Base-by-base conservation (phyloP, 2,113 vertebrate genomes). In the Anseranas semipalmata region DNA sequence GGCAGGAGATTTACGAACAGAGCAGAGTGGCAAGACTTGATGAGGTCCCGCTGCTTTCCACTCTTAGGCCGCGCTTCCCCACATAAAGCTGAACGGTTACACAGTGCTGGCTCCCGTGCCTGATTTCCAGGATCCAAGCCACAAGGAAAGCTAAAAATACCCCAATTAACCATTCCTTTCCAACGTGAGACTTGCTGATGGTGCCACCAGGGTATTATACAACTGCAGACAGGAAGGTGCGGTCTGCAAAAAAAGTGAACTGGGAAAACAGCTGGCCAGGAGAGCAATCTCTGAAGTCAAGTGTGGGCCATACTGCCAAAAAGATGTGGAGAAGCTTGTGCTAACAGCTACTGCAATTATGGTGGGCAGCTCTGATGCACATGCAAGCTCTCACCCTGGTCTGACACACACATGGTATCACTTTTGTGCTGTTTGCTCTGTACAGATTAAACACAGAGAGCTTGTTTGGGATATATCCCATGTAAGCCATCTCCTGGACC, bases 81-180 rank as follows among this genome's bases (percentile, higher is more conserved):
- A 58, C 52, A 12, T 32, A 60, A 55, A 89, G 52, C 59, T 80
- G 46, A 87, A 56, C 3, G 6, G 58, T 66, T 43, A 80, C 24
- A 15, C 33, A 33, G 50, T 21, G 66, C 53, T 82, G 92, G 80
- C 80, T 94, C 74, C 70, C 9, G 41, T 3, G 2, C 59, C 60
- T 70, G 45, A 92, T 74, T 96, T 94, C 85, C 77, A 93, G 58
- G 48, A 95, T 78, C 53, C 3, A 1, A 92, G 53, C 80, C 89
- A 78, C 48, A 74, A 39, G 65, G 43, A 93, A 32, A 72, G 35
- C 56, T 95, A 93, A 96, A 95, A 92, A 85, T 90, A 88, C 10
- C 74, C 39, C 46, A 94, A 60, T 85, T 88, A 94, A 91, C 90
- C 21, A 73, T 37, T 92, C 37, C 11, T 84, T 95, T 87, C 60